Percentiles rank a stretch among this genome's conserved stretches.
Evolutionary conservation across 2,888 invertebrate species (phyloP).

Genomic region (Rotaria macrura): DNA sequence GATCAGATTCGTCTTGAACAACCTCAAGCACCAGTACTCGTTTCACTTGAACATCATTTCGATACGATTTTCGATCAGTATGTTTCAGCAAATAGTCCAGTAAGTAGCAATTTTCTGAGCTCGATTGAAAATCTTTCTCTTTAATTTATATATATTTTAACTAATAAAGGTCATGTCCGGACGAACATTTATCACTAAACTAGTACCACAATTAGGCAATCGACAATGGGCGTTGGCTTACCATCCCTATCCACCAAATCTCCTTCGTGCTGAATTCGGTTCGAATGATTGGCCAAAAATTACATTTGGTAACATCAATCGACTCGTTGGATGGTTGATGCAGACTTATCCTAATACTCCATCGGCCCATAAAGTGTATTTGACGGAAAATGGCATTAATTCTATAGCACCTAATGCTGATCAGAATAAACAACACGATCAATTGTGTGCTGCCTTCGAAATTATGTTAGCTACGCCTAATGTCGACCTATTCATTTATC

Average conservation of each 20-base stretch:
- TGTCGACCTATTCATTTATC: conserved; percentile 4
- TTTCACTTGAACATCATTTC: conserved; percentile 8
- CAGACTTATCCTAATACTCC: not conserved
- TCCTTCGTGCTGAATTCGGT: not conserved
- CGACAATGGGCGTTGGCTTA: not conserved
- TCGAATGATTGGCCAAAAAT: conserved; percentile 1
- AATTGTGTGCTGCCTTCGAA: not conserved
- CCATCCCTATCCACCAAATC: not conserved
- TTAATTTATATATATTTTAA: no score
- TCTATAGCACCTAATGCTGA: not conserved
- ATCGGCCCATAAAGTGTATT: not conserved
- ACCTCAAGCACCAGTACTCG: not conserved
- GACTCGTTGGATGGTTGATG: conserved; percentile 4
- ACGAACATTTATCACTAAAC: not conserved
- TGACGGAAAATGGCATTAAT: not conserved
- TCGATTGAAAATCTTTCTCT: no score
- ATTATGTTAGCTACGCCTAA: not conserved
- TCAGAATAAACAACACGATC: conserved; percentile 9
- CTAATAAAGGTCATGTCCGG: not conserved
- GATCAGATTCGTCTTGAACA: not conserved
- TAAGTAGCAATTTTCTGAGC: not conserved
- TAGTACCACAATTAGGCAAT: not conserved
- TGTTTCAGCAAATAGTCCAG: not conserved
- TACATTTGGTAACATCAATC: not conserved
- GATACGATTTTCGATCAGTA: not conserved